Evolutionary conservation across 2,797 vertebrate genomes (phyloP), one percentile per base, ranked within the genome.

Genomic region (Zenarchopterus dispar): DNA sequence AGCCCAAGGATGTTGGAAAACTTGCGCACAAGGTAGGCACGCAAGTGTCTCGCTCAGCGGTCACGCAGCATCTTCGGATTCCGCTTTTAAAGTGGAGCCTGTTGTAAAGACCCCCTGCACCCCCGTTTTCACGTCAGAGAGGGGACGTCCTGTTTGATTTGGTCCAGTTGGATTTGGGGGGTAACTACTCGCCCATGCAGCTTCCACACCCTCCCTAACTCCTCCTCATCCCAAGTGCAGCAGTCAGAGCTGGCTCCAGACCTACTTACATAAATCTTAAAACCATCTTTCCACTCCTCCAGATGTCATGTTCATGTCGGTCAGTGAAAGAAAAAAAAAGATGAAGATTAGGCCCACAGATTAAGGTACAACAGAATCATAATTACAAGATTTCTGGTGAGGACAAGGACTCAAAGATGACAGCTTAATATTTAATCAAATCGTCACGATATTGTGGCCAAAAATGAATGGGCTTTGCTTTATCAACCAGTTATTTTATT

Each of bases 261-360:
- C 85, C 85, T 66, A 87, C 91, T 93, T 93, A 93, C 81, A 91
- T 92, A 88, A 92, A 93, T 92, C 89, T 93, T 93, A 89, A 91
- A 93, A 88, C 84, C 90, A 93, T 92, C 83, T 92, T 90, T 92
- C 81, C 80, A 67, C 80, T 87, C 80, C 81, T 92, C 91, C 93
- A 93, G 91, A 93, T 93, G 90, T 91, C 90, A 90, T 85, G 80
- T 81, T 77, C 84, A 88, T 80, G 85, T 88, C 79, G 78, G 85
- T 56, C 80, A 75, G 73, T 47, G 52, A 4, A 33, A 33, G 1
- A 1, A 62, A 3, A 24, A 24, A 9, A 2, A 61, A 46, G 67
- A 80, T 65, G 72, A 72, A 88, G 92, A 89, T 92, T 89, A 87
- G 82, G 58, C 75, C 44, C 65, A 77, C 75, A 90, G 87, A 89